Evolutionary conservation across 2,113 vertebrate species (phyloP).

Genomic region (Myanophis thanlyinensis): DNA sequence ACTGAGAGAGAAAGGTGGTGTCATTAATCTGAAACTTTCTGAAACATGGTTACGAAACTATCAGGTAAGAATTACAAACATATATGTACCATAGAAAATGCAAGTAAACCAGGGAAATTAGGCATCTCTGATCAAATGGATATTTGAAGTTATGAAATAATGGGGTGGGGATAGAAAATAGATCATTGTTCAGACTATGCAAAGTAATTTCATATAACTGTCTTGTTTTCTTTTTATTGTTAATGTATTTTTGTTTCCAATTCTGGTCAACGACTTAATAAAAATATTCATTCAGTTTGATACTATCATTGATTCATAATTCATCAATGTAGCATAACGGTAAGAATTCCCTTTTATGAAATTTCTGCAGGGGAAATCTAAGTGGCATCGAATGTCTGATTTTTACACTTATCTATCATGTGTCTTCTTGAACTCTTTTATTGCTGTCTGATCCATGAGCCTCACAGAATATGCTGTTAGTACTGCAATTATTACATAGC

Average conservation of each 20-base stretch:
- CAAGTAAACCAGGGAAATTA: neutral
- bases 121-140: neutral
- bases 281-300: neutral
- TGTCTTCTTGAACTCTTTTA: neutral
- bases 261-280: neutral
- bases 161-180: neutral
- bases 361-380: neutral
- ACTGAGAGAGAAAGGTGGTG: slow-evolving; percentile 86
- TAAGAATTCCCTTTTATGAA: neutral
- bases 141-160: neutral
- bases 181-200: neutral
- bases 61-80: slow-evolving; percentile 76
- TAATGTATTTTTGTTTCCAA: neutral
- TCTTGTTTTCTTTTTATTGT: neutral
- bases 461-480: neutral
- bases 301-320: neutral
- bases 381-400: neutral
- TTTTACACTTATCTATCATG: neutral
- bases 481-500: neutral
- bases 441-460: neutral
- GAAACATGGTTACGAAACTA: slow-evolving; percentile 96
- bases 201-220: neutral
- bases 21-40: slow-evolving; percentile 85
- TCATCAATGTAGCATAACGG: neutral
- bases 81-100: neutral